Base-by-base conservation (phyloP, 1,140 invertebrate species). In the Whitmania pigra region DNA sequence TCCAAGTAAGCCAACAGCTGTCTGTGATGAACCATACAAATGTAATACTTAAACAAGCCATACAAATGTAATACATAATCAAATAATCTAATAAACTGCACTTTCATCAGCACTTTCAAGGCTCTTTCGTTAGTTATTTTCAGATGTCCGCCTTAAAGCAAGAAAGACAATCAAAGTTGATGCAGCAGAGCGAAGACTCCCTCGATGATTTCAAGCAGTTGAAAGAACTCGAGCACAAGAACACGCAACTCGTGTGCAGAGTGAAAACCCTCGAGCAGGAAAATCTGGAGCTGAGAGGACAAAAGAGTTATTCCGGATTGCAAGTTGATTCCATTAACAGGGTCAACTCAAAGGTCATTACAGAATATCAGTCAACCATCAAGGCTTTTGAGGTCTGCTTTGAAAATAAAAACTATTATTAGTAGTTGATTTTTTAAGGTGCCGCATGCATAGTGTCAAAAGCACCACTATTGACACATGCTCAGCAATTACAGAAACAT, bases 311-410 rank as follows among this genome's bases (percentile, higher is more conserved):
- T 63, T 63, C 57, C 15, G 57, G 22, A 13, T 15, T 25, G 9
- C 57, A 63, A 13, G 29, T 63, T 31, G 57, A 63, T 63, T 63
- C 57, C 18, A 63, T 63, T 63, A 63, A 63, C 29, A 63, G 57
- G 29, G 22, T 63, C 29, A 63, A 63, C 20, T 63, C 57, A 11
- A 63, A 63, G 29, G 57, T 63, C 29, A 63, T 18, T 13, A 13
- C 57, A 22, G 57, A 63, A 25, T 63, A 63, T 63, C 57, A 63
- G 18, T 63, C 57, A 7, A 63, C 57, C 29, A 63, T 63, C 29
- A 63, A 63, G 57, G 15, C 57, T 17, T 63, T 25, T n/a, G 57
- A 63, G 29, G 57, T 63, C 22, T 22, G 57, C 9, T 15, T 7
- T 63, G 29, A 13, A 25, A 63, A 63, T 63, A 13, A 63, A n/a